Percentiles rank a stretch among this genome's conserved stretches.
Conservation (phyloP, 2,113 vertebrate genomes). For the Eolophus roseicapilla region DNA sequence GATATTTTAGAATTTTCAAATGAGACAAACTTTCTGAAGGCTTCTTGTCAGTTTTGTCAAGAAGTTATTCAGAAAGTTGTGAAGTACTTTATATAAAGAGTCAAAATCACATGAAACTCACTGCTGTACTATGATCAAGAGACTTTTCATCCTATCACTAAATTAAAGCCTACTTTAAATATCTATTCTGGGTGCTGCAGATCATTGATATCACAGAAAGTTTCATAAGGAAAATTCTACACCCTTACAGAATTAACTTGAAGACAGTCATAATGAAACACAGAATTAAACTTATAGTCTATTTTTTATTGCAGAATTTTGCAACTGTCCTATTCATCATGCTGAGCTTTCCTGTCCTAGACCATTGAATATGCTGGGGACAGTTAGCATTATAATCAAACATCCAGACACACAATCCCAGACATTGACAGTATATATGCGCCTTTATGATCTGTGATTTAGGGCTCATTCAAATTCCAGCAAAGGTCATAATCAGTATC, state of each 20-base stretch:
- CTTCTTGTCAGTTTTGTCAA: background rate
- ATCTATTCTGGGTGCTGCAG: background rate
- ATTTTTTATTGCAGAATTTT: background rate
- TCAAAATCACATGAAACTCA: background rate
- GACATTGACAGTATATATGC: rapidly evolving
- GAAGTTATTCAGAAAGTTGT: background rate
- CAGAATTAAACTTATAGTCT: background rate
- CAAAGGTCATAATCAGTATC: background rate
- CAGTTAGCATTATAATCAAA: background rate
- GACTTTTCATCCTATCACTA: background rate
- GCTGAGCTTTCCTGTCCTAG: background rate
- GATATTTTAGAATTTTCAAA: background rate
- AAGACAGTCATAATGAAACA: background rate
- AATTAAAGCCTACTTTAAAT: background rate
- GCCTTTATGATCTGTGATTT: background rate
- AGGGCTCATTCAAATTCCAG: background rate
- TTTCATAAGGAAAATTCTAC: background rate
- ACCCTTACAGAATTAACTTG: background rate
- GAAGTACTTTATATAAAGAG: background rate
- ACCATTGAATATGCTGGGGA: background rate
- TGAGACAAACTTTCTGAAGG: background rate
- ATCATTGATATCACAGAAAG: background rate
- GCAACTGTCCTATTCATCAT: background rate
- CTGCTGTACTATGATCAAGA: background rate
- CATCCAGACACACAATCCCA: background rate